Evolutionary conservation across 2,797 vertebrate species (phyloP).

Genomic region (Cuculus canorus): DNA sequence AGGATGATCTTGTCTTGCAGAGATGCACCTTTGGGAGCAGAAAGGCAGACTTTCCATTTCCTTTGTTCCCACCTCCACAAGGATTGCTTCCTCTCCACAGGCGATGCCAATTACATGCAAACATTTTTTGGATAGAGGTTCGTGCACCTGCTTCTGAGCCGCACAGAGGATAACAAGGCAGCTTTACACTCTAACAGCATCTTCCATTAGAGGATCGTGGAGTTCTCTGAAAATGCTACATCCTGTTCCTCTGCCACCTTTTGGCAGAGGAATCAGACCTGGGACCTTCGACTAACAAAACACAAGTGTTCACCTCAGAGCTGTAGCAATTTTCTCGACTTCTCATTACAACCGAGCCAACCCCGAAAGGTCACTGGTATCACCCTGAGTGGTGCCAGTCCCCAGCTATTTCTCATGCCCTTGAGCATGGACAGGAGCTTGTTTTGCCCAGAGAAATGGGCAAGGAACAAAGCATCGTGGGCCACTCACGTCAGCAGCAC

Average conservation of each 20-base stretch:
- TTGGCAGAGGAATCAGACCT: background rate
- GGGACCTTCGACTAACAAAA: background rate
- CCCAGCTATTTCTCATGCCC: background rate
- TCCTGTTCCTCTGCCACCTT: background rate
- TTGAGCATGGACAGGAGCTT: rapidly evolving
- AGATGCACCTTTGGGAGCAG: background rate
- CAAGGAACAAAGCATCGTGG: background rate
- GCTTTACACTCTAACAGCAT: background rate
- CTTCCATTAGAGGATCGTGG: background rate
- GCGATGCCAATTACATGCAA: slow-evolving; percentile 1
- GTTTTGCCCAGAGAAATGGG: background rate
- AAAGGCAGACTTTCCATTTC: background rate
- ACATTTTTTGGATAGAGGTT: background rate
- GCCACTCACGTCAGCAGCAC: background rate
- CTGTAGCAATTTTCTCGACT: background rate
- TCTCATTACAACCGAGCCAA: background rate
- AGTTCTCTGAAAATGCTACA: background rate
- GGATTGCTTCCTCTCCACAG: background rate
- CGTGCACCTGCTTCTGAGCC: slow-evolving; percentile 17
- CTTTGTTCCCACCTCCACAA: slow-evolving; percentile 2
- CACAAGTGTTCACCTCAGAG: background rate
- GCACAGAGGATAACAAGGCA: background rate
- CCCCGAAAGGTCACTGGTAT: background rate
- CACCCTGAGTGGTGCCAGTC: background rate
- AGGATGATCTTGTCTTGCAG: background rate